phyloP scores from a whole-genome alignment of 2,113 vertebrate species.

The Microcebus ravelobensis region DNA sequence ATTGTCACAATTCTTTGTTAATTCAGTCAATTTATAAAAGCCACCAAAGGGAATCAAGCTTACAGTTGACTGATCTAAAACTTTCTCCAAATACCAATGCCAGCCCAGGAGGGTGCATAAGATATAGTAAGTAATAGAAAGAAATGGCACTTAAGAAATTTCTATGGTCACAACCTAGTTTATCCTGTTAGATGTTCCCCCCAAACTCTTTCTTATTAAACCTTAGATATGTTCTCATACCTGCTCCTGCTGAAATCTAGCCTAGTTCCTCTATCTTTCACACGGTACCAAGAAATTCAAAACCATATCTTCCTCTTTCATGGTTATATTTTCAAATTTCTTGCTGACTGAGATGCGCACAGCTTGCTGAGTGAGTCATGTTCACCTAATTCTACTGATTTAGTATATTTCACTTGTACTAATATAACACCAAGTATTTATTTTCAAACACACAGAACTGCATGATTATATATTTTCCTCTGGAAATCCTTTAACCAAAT shows the following conservation, averaged over 20 bases:
- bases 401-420: constrained; percentile 26
- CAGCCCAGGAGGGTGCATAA: neutral
- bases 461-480: constrained; percentile 40
- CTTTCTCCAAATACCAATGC: neutral
- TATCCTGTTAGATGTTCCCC: neutral
- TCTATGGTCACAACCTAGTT: neutral
- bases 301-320: neutral
- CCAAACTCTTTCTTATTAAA: neutral
- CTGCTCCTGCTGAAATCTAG: neutral
- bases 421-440: constrained; percentile 60
- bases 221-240: neutral
- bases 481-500: constrained; percentile 25
- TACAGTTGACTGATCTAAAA: neutral
- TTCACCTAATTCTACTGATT: constrained; percentile 58
- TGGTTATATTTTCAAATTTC: constrained; percentile 42
- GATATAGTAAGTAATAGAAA: neutral
- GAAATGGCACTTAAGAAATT: neutral
- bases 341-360: neutral
- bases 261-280: neutral
- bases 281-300: neutral
- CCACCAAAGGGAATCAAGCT: neutral
- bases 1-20: neutral
- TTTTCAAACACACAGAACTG: constrained; percentile 51
- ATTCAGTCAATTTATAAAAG: neutral
- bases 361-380: constrained; percentile 44